phyloP scores from a whole-genome alignment of 2,113 vertebrate species.

The Microtus ochrogaster region DNA sequence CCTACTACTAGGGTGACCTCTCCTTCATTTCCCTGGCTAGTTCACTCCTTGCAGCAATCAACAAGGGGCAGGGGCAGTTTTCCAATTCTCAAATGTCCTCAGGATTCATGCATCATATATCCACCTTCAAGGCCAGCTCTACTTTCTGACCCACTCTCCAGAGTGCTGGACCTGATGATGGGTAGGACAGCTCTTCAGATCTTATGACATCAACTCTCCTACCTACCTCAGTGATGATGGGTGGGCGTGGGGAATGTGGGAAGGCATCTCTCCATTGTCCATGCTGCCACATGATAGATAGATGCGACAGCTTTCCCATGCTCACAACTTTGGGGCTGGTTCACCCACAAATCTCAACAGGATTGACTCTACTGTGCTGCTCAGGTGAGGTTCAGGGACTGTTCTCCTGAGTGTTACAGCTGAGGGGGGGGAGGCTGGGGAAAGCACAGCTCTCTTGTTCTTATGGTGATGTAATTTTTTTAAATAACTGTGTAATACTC shows the following conservation, averaged over 20 bases:
- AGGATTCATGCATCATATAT: neutral
- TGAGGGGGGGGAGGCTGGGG: accelerated
- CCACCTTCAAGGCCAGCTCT: neutral
- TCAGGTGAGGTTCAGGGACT: neutral
- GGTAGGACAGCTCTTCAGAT: neutral
- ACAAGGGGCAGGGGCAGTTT: neutral
- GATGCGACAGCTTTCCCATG: neutral
- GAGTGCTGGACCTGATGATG: neutral
- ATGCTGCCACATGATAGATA: neutral
- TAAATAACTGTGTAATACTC: neutral
- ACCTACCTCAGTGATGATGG: neutral
- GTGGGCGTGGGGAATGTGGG: accelerated
- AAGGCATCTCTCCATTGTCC: too few relatives aligned
- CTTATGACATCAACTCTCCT: neutral
- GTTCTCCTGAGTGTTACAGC: neutral
- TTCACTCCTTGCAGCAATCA: neutral
- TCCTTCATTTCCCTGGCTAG: neutral
- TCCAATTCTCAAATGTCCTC: neutral
- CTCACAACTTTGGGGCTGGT: neutral
- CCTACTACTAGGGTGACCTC: neutral
- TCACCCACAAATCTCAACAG: neutral
- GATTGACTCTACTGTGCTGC: neutral
- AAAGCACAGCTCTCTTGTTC: neutral
- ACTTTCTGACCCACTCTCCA: neutral
- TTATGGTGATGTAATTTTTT: neutral